Evolutionary conservation across 2,888 invertebrate genomes (phyloP), one percentile per base, ranked within the genome.

Genomic region (Hirtodrosophila duncani): DNA sequence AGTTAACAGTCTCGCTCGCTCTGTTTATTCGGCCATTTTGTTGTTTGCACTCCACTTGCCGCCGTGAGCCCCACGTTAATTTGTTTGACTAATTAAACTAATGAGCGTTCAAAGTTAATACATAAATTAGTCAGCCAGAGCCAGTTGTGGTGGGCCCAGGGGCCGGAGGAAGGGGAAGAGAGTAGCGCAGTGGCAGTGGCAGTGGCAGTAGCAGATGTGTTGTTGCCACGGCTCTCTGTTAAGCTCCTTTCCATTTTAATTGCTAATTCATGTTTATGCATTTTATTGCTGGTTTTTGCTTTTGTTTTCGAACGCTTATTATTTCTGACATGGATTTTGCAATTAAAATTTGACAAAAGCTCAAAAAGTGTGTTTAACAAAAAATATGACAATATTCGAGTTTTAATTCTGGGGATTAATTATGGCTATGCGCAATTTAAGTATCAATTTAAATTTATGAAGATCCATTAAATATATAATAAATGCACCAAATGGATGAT

Each of bases 101-200:
- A 84, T 84, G 84, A 84, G 84, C 84, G 84, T 77, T 83, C 82
- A 84, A 84, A 84, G 84, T 84, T 84, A 84, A 83, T 84, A 83
- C 78, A 74, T 78, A 78, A 72, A 72, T 72, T 72, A 72, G 71
- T 70, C 75, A 70, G 62, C 52, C 59, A 50, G 64, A n/a, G n/a
- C n/a, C n/a, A n/a, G n/a, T n/a, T n/a, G n/a, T n/a, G n/a, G n/a
- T n/a, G n/a, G n/a, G n/a, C n/a, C n/a, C n/a, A n/a, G n/a, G n/a
- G n/a, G n/a, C 26, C 30, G 33, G 26, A 11, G 21, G 29, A 11
- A 23, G 27, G 48, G 31, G 26, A 18, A 16, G 23, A 26, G 16
- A 21, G 8, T 34, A 11, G 29, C 18, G 31, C 27, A 11, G 13
- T 6, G 6, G 26, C 7, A 21, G 21, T 33, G 30, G n/a, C n/a